Evolutionary conservation across 1,140 invertebrate species (phyloP).

Genomic region (Drosophila parvula): DNA sequence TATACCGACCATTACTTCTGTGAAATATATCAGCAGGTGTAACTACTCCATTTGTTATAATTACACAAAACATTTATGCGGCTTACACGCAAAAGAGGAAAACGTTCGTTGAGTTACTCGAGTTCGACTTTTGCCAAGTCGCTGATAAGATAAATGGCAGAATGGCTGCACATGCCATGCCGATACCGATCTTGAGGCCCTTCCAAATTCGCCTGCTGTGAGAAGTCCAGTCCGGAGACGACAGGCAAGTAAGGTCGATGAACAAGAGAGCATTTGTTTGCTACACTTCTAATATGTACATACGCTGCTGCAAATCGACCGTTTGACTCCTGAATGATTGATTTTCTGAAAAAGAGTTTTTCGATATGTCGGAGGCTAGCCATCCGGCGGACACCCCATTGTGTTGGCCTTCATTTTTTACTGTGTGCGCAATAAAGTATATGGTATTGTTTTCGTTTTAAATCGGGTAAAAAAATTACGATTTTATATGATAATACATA

Average conservation of each 20-base stretch:
- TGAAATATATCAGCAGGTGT: slow-evolving; percentile 54
- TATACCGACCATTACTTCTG: slow-evolving; percentile 24
- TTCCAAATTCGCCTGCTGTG: slow-evolving; percentile 39
- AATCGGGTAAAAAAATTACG: neutral
- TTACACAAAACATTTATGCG: slow-evolving; percentile 69
- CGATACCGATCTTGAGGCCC: slow-evolving; percentile 23
- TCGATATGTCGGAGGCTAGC: slow-evolving; percentile 16
- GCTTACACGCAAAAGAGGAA: slow-evolving; percentile 33
- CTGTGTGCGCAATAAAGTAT: neutral
- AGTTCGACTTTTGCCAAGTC: slow-evolving; percentile 54
- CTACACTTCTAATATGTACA: slow-evolving; percentile 61
- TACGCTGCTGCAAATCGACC: slow-evolving; percentile 32
- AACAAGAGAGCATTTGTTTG: slow-evolving; percentile 34
- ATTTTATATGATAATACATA: neutral
- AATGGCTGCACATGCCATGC: slow-evolving; percentile 54
- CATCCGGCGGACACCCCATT: slow-evolving; percentile 20
- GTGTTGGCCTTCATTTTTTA: slow-evolving; percentile 32
- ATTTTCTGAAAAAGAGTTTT: slow-evolving; percentile 66
- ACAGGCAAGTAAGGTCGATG: neutral
- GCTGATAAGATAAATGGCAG: slow-evolving; percentile 78
- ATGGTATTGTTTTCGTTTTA: neutral
- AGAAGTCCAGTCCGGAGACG: slow-evolving; percentile 3
- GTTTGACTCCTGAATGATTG: slow-evolving; percentile 58
- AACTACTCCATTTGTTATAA: slow-evolving; percentile 70
- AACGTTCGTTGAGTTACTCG: slow-evolving; percentile 37